Evolutionary conservation across 2,888 invertebrate genomes (phyloP).

Genomic region (Crocallis elinguaria): DNA sequence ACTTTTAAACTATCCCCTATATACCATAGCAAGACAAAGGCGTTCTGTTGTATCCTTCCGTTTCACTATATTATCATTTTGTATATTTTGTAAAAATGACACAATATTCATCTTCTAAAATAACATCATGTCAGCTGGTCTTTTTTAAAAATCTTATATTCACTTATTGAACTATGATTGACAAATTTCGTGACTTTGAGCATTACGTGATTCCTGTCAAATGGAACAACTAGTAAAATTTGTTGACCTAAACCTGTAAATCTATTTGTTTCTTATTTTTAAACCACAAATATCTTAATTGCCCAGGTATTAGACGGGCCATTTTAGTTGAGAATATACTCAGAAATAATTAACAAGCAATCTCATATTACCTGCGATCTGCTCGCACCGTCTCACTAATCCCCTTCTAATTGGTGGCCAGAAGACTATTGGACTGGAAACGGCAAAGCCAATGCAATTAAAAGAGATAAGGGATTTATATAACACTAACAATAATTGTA

Average conservation of each 20-base stretch:
- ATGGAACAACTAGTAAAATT: no score
- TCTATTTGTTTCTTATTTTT: slow-evolving; percentile 37
- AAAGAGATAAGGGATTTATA: slow-evolving; percentile 59
- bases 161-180: no score
- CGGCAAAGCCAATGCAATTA: slow-evolving; percentile 76
- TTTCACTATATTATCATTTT: no score
- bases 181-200: no score
- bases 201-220: no score
- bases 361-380: slow-evolving; percentile 59
- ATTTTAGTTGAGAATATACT: slow-evolving; percentile 34
- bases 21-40: no score
- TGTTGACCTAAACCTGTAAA: background rate
- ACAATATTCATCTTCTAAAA: no score
- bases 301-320: slow-evolving; percentile 5
- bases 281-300: slow-evolving; percentile 4
- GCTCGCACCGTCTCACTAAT: slow-evolving; percentile 64
- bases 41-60: no score
- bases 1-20: no score
- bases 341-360: slow-evolving; percentile 64
- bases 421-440: slow-evolving; percentile 81
- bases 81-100: no score
- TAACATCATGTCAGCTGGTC: no score
- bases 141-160: no score
- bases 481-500: slow-evolving; percentile 16
- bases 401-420: slow-evolving; percentile 77